Conservation (phyloP, 1,140 invertebrate species). For the Halyomorpha halys region DNA sequence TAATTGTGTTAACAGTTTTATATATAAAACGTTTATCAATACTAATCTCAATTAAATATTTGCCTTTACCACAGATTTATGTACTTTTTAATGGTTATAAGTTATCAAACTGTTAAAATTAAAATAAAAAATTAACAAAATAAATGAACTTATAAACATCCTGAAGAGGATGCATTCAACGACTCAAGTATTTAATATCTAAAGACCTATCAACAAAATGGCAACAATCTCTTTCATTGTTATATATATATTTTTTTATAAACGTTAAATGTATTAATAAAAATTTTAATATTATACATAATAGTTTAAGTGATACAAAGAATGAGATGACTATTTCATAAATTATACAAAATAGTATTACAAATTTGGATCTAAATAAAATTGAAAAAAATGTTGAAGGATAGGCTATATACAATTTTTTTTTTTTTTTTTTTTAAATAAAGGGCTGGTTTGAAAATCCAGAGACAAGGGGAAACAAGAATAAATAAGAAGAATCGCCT, state of each 20-base stretch:
- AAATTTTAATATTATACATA: slow-evolving; percentile 10
- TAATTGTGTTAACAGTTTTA: too few species aligned
- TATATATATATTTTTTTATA: slow-evolving; percentile 6
- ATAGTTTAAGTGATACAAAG: slow-evolving; percentile 5
- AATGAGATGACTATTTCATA: slow-evolving; percentile 12
- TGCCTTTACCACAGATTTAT: too few species aligned
- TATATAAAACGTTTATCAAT: too few species aligned
- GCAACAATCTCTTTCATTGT: slow-evolving; percentile 13
- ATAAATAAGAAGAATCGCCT: slow-evolving; percentile 3
- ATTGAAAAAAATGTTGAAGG: not conserved
- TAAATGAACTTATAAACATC: too few species aligned
- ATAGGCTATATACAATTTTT: not conserved
- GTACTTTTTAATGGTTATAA: too few species aligned
- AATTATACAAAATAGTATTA: slow-evolving; percentile 15
- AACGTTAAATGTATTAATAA: slow-evolving; percentile 12
- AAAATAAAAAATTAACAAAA: too few species aligned
- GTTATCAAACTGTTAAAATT: too few species aligned
- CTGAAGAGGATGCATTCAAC: too few species aligned
- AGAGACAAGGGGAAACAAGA: not conserved
- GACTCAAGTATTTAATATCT: not conserved
- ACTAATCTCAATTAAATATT: too few species aligned
- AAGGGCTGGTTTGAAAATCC: not conserved
- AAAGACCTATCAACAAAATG: slow-evolving; percentile 17
- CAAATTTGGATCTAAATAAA: slow-evolving; percentile 8
- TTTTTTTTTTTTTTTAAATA: slow-evolving; percentile 8